Base-by-base conservation (phyloP, 2,888 invertebrate species). In the Acanthosoma haemorrhoidale region DNA sequence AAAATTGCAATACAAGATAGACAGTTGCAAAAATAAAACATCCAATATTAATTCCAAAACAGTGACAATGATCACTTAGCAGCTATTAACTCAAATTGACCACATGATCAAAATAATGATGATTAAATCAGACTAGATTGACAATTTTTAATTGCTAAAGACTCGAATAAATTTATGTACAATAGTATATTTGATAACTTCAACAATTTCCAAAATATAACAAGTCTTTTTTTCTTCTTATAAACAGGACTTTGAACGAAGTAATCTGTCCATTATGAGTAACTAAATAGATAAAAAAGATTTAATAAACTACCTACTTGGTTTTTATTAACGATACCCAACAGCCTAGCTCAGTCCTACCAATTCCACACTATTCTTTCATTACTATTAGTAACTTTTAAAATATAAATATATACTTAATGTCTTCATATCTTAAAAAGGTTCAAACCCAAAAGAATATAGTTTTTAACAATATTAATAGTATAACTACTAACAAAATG, bases 321-420 rank as follows among this genome's bases (percentile, higher is more conserved):
- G 13, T 25, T 41, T 18, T 64, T 29, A 21, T 38, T 15, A 31
- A 64, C 64, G 16, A 41, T 64, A 64, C 41, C 41, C 39, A 64
- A 39, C 39, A 41, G 39, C 64, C 39, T 41, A 15, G 31, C 39
- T 64, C 64, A 64, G 64, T 64, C 64, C 64, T 64, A 64, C 38
- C 29, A 25, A 64, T 64, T 41, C 15, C 16, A 11, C 4, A 38
- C 32, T 21, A 36, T 61, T 61, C 36, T 21, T 61, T 21, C 38
- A 13, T 36, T 61, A 15, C 21, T 36, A 36, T 34, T 16, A 2
- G 11, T 11, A 61, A 6, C 61, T 61, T 36, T 36, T 25, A n/a
- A 18, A 25, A 51, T n/a, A 51, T 51, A 25, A 3, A 25, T 25
- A 51, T 25, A 25, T 25, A 25, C 13, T n/a, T 25, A 25, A 51